A percentile compares a stretch with the other conserved stretches of the same genome.
phyloP scores from a whole-genome alignment of 1,140 invertebrate genomes.

The Amyelois transitella region DNA sequence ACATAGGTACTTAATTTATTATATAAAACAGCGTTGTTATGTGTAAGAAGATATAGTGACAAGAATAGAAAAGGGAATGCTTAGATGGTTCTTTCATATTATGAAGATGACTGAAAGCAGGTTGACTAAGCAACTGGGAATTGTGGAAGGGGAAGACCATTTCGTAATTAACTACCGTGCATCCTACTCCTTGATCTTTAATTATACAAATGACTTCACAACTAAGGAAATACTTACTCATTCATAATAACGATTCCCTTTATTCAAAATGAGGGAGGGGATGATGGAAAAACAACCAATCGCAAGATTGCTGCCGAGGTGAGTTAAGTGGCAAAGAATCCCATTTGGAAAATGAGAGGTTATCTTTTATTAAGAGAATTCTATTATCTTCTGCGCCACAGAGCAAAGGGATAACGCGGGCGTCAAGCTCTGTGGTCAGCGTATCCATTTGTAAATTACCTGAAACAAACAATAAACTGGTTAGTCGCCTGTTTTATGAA shows the following conservation, averaged over 20 bases:
- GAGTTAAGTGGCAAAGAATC: not conserved
- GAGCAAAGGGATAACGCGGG: not conserved
- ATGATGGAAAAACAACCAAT: slow-evolving; percentile 8
- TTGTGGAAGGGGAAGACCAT: too few relatives aligned
- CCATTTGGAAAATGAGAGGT: slow-evolving; percentile 5
- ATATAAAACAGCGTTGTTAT: too few relatives aligned
- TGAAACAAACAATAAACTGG: slow-evolving; percentile 4
- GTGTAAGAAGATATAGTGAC: too few relatives aligned
- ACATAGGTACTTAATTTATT: too few relatives aligned
- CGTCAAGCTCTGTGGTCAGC: too few relatives aligned
- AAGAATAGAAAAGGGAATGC: too few relatives aligned
- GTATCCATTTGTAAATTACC: slow-evolving; percentile 5
- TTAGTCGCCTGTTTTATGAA: too few relatives aligned
- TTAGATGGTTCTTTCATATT: too few relatives aligned
- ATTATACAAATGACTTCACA: not conserved
- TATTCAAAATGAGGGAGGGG: not conserved
- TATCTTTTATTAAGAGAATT: slow-evolving; percentile 2
- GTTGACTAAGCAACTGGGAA: too few relatives aligned
- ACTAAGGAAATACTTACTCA: not conserved
- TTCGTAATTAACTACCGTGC: too few relatives aligned
- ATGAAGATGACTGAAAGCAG: too few relatives aligned
- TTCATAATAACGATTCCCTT: not conserved
- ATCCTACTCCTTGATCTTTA: not conserved
- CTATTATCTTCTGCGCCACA: not conserved
- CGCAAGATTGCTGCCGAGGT: not conserved